phyloP scores from a whole-genome alignment of 30 jellyfish, hydroid and myxozoan species.

The Hydra vulgaris region DNA sequence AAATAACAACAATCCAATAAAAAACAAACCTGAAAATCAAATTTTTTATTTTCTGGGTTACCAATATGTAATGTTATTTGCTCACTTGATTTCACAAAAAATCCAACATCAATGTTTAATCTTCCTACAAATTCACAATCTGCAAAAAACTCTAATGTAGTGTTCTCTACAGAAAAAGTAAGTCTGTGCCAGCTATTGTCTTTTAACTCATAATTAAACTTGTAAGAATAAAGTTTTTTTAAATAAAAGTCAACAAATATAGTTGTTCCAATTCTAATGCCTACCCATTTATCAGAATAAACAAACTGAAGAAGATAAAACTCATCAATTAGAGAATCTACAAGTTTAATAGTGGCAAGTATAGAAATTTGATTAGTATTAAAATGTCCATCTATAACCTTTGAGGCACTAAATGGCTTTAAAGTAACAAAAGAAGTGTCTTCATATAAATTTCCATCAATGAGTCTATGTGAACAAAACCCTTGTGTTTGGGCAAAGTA shows the following conservation, averaged over 20 bases:
- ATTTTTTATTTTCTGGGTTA: neutral
- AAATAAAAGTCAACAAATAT: slow-evolving; percentile 7
- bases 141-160: neutral
- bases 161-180: neutral
- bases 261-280: slow-evolving; percentile 8
- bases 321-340: neutral
- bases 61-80: slow-evolving; percentile 17
- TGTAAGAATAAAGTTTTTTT: neutral
- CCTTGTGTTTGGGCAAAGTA: slow-evolving; percentile 7
- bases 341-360: slow-evolving; percentile 23
- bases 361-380: slow-evolving; percentile 20
- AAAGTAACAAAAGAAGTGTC: neutral
- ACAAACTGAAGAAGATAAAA: slow-evolving; percentile 18
- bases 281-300: slow-evolving; percentile 25
- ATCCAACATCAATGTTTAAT: neutral
- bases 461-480: slow-evolving; percentile 31
- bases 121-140: slow-evolving; percentile 16
- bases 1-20: neutral
- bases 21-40: slow-evolving; percentile 31
- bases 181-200: slow-evolving; percentile 32
- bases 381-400: neutral
- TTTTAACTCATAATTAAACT: slow-evolving; percentile 5
- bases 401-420: slow-evolving; percentile 22
- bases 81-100: neutral
- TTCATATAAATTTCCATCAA: slow-evolving; percentile 15